Base-by-base conservation (phyloP, 2,113 vertebrate genomes). In the Lutjanus erythropterus region DNA sequence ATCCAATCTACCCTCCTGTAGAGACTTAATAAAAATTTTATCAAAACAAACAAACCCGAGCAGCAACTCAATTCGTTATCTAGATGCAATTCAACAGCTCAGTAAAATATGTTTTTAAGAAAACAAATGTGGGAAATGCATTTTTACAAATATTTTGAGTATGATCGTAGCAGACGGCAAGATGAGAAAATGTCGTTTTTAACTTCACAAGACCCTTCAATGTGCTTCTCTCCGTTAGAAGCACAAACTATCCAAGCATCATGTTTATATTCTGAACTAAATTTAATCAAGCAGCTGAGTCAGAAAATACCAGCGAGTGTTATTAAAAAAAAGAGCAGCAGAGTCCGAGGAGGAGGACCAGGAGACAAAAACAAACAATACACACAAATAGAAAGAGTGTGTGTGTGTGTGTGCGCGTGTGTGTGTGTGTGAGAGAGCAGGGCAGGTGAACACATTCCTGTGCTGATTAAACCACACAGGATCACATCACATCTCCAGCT, bases 401-500 rank as follows among this genome's bases (percentile, higher is more conserved):
- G 76, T 21, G 46, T 69, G 53, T 62, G 79, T 42, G 42, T 55
- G 42, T 65, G 56, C 19, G 50, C n/a, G 67, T 2, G 66, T 41
- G 66, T 15, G 44, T 21, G 80, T 6, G 52, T 10, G 35, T 37
- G 41, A 44, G 41, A 3, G 11, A 14, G 16, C 33, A 35, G 50
- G 18, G 75, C 83, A 92, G 90, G 87, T 90, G 85, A 86, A 76
- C 61, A 65, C 92, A 95, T 94, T 94, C 93, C 93, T 91, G 19
- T 11, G 78, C 87, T 93, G 91, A 91, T 93, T 92, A 90, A 90
- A 85, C 80, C 75, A 18, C 79, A 21, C 82, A 82, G 85, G 86
- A 91, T 89, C 91, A 73, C 87, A 78, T 92, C 91, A 66, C 91
- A 71, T 83, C 71, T 75, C 72, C n/a, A n/a, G 73, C 62, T 61